phyloP scores from a whole-genome alignment of 2,888 invertebrate species.

The Hedya salicella region DNA sequence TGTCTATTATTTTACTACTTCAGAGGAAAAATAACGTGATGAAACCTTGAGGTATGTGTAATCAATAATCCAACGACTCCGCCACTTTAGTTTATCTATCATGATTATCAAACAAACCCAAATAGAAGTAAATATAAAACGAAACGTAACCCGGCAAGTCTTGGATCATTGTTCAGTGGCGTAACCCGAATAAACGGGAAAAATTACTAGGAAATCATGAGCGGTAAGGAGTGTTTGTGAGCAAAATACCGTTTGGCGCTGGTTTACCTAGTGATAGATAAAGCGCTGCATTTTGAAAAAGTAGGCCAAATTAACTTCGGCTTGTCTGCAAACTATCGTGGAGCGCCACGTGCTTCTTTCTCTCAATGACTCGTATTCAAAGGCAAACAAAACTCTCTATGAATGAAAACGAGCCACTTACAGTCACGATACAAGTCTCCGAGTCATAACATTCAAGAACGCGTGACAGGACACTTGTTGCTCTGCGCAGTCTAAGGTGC shows the following conservation, averaged over 20 bases:
- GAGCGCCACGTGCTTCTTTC: background rate
- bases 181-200: no score
- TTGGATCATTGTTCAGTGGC: no score
- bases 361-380: background rate
- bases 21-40: background rate
- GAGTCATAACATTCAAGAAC: constrained; percentile 25
- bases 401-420: constrained; percentile 24
- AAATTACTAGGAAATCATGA: no score
- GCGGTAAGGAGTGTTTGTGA: no score
- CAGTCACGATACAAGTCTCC: background rate
- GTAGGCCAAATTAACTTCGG: background rate
- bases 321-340: background rate
- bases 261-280: no score
- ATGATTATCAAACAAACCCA: no score
- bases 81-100: no score
- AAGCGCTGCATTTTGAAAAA: background rate
- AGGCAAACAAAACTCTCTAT: constrained; percentile 24
- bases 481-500: constrained; percentile 65
- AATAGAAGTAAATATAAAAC: no score
- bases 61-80: no score
- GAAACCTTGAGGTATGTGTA: no score
- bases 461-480: constrained; percentile 46
- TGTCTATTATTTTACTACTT: background rate
- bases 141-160: no score
- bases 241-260: no score